These are phyloP conservation scores for Laticauda laticaudata DNA, from an alignment of 2,113 vertebrate genomes.

Conservation along the genomic window DNA sequence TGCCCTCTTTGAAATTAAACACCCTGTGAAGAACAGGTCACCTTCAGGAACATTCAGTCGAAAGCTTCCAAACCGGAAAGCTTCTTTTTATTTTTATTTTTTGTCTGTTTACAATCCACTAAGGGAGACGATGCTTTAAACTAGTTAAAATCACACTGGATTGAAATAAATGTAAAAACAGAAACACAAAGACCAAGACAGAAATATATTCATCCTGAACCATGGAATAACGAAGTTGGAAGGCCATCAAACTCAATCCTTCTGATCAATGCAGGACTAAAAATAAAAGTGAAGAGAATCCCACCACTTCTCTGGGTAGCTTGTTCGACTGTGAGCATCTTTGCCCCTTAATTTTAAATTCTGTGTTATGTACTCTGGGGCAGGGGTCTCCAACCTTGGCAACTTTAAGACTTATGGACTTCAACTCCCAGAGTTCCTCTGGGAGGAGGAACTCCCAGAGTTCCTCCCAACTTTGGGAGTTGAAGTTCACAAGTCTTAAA, in stretches of 20 bases:
- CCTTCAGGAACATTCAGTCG: not conserved
- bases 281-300: not conserved
- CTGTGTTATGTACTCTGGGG: not conserved
- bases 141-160: constrained; percentile 2
- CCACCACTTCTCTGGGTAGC: not conserved
- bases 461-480: no score
- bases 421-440: no score
- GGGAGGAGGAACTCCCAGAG: no score
- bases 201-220: not conserved
- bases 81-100: not conserved
- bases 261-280: not conserved
- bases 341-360: not conserved
- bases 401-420: no score
- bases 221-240: not conserved
- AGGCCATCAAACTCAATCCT: not conserved
- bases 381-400: no score
- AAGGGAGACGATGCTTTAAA: not conserved
- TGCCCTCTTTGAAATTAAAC: constrained; percentile 36
- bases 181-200: not conserved
- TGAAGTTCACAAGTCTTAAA: no score
- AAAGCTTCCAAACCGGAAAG: not conserved
- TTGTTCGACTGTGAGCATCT: not conserved
- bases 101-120: not conserved
- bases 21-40: constrained; percentile 25
- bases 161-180: constrained; percentile 14